Evolutionary conservation across 2,113 vertebrate species (phyloP).

Genomic region (Ardeotis arabs): DNA sequence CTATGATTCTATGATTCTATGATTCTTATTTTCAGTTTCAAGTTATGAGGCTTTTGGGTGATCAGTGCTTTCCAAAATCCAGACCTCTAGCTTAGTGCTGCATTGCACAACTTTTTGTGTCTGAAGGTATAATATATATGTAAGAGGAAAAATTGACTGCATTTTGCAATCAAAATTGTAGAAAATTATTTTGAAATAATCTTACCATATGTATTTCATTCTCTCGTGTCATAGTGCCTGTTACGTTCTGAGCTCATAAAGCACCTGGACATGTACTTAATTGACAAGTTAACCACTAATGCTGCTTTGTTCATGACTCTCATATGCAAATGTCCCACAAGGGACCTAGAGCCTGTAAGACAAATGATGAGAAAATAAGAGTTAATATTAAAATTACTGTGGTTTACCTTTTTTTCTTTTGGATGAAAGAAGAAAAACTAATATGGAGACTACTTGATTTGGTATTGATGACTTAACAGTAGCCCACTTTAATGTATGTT

Average conservation of each 20-base stretch:
- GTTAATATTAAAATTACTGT: neutral
- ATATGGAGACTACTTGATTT: neutral
- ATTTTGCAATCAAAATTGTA: neutral
- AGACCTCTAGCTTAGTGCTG: neutral
- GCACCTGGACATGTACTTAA: neutral
- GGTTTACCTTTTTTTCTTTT: neutral
- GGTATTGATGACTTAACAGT: fast-evolving
- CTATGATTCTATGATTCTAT: too few relatives aligned
- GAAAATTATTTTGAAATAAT: neutral
- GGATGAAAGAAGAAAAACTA: neutral
- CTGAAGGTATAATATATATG: neutral
- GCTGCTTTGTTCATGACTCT: neutral
- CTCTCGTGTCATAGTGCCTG: neutral
- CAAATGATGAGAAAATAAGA: neutral
- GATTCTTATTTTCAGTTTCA: neutral
- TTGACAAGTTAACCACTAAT: neutral
- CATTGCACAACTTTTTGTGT: neutral
- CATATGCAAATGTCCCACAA: neutral
- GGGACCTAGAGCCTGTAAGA: neutral
- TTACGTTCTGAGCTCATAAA: neutral
- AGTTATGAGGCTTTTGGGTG: neutral
- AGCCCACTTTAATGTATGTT: neutral
- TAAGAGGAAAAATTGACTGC: neutral
- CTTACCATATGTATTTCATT: neutral
- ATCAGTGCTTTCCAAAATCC: neutral